These are phyloP conservation scores for Hapalemur alaotrensis DNA, from an alignment of 2,797 vertebrate genomes.

Conservation along the genomic window DNA sequence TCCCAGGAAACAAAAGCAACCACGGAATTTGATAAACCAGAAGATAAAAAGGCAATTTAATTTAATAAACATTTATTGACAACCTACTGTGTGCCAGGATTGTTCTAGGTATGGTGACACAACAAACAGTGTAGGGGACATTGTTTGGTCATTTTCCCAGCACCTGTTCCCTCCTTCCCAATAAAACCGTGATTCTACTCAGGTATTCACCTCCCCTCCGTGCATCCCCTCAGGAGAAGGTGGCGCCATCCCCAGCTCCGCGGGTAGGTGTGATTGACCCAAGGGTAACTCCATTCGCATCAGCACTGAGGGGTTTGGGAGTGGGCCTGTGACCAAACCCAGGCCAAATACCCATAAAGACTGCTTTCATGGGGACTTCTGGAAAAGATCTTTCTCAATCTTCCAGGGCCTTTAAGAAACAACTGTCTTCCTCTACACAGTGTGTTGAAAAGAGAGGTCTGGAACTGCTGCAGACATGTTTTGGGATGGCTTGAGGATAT, in stretches of 20 bases:
- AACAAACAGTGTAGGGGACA: neutral
- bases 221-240: neutral
- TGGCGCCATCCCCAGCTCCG: neutral
- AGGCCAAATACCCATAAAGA: neutral
- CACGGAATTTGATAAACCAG: neutral
- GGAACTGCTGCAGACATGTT: neutral
- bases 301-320: neutral
- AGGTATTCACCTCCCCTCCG: neutral
- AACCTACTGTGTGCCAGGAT: neutral
- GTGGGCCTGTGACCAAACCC: neutral
- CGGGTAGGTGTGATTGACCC: fast-evolving
- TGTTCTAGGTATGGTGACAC: neutral
- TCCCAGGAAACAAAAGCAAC: conserved; percentile 12
- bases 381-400: neutral
- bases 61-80: neutral
- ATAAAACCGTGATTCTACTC: neutral
- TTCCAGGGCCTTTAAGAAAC: neutral
- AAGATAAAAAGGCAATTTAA: conserved; percentile 4
- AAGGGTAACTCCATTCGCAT: neutral
- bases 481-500: neutral
- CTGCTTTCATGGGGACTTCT: neutral
- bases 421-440: neutral
- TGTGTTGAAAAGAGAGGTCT: neutral
- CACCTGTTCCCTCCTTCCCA: neutral
- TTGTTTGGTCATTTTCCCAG: neutral